phyloP scores from a whole-genome alignment of 35 echinoderm and acorn worm species.

The Chiridota heheva region DNA sequence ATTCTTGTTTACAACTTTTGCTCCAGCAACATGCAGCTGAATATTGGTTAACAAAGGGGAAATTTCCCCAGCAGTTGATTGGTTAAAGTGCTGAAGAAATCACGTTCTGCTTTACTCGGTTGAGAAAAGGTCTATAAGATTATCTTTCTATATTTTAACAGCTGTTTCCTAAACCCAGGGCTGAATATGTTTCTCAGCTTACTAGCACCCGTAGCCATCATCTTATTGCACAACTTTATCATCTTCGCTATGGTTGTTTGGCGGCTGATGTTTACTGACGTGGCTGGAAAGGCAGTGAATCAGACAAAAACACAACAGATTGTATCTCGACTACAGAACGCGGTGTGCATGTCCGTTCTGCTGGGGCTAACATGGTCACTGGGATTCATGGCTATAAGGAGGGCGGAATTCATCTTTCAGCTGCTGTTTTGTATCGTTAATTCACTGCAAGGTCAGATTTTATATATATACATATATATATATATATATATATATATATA shows the following conservation, averaged over 20 bases:
- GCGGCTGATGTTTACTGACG: constrained; percentile 38
- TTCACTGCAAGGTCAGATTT: constrained; percentile 68
- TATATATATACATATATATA: too few relatives aligned
- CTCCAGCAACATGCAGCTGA: too few relatives aligned
- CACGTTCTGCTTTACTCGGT: too few relatives aligned
- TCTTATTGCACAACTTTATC: constrained; percentile 42
- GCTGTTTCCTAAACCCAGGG: constrained; percentile 17
- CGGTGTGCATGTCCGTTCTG: constrained; percentile 71
- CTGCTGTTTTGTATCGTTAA: constrained; percentile 83
- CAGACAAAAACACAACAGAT: constrained; percentile 36
- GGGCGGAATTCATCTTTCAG: constrained; percentile 59
- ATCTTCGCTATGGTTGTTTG: constrained; percentile 48
- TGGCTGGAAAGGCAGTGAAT: constrained; percentile 23
- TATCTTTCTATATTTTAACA: too few relatives aligned
- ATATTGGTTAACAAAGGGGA: too few relatives aligned
- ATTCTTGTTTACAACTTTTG: too few relatives aligned
- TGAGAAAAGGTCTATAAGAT: too few relatives aligned
- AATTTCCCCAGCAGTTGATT: too few relatives aligned
- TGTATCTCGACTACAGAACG: constrained; percentile 66
- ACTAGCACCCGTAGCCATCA: constrained; percentile 3
- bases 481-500: too few relatives aligned
- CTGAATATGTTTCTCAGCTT: constrained; percentile 5
- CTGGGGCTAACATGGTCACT: constrained; percentile 83
- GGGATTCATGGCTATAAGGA: constrained; percentile 62
- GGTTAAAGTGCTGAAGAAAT: too few relatives aligned